Evolutionary conservation across 2,888 invertebrate species (phyloP).

Genomic region (Pterostichus niger): DNA sequence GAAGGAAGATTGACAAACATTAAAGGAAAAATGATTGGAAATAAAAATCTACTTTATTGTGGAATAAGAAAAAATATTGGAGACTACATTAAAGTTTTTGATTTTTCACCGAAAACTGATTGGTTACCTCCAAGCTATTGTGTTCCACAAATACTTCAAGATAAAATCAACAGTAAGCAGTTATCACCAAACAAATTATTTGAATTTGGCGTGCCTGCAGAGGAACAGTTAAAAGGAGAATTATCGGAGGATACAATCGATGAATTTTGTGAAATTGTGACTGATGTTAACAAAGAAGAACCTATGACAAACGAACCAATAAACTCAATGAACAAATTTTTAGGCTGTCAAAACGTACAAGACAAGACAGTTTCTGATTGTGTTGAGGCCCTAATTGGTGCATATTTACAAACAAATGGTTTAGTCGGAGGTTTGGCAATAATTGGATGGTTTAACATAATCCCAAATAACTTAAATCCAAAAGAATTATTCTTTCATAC

Average conservation of each 20-base stretch:
- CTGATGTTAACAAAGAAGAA: slow-evolving; percentile 68
- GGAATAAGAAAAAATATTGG: slow-evolving; percentile 80
- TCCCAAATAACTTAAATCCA: slow-evolving; percentile 73
- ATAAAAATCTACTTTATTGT: slow-evolving; percentile 91
- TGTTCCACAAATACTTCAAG: slow-evolving; percentile 79
- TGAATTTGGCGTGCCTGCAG: slow-evolving; percentile 76
- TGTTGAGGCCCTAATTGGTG: slow-evolving; percentile 92
- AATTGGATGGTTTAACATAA: slow-evolving; percentile 81
- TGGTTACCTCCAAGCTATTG: slow-evolving; percentile 91
- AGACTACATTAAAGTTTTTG: slow-evolving; percentile 82
- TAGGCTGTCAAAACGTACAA: slow-evolving; percentile 77
- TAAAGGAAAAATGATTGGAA: slow-evolving; percentile 87
- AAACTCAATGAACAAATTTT: slow-evolving; percentile 75
- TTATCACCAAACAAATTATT: slow-evolving; percentile 77
- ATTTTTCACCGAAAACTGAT: slow-evolving; percentile 84
- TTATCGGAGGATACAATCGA: slow-evolving; percentile 71
- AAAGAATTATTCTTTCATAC: slow-evolving; percentile 70
- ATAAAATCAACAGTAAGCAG: slow-evolving; percentile 76
- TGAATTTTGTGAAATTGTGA: slow-evolving; percentile 71
- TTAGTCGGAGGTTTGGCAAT: slow-evolving; percentile 78
- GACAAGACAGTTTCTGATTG: slow-evolving; percentile 89
- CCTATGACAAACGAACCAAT: slow-evolving; percentile 70
- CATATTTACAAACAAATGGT: slow-evolving; percentile 81
- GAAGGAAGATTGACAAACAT: slow-evolving; percentile 90
- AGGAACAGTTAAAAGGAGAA: slow-evolving; percentile 75